Percentiles rank a stretch among this genome's conserved stretches.
These are phyloP conservation scores for Limnodromus scolopaceus DNA, from an alignment of 2,797 vertebrate genomes.

Conservation along the genomic window DNA sequence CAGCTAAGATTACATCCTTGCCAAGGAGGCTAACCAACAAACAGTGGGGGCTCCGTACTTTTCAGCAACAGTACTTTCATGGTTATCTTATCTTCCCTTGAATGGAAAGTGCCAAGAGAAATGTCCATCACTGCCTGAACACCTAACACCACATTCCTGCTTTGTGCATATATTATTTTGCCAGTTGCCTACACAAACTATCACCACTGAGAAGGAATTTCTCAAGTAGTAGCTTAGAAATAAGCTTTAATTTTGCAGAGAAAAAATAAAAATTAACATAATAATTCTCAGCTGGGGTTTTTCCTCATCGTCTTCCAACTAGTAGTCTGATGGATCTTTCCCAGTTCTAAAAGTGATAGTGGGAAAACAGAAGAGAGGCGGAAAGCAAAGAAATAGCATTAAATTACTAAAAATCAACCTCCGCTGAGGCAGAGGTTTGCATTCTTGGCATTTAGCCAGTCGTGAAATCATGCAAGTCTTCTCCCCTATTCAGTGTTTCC, in stretches of 20 bases:
- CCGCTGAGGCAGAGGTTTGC: neutral
- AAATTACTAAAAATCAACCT: neutral
- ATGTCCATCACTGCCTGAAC: neutral
- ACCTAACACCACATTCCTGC: neutral
- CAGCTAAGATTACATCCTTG: neutral
- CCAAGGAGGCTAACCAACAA: neutral
- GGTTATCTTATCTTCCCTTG: neutral
- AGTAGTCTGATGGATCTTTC: neutral
- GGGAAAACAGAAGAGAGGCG: neutral
- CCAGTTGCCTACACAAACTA: neutral
- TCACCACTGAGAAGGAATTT: neutral
- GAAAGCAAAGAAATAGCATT: neutral
- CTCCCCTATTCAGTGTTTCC: constrained; percentile 9
- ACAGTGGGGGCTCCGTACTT: neutral
- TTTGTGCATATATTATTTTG: neutral
- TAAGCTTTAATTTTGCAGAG: neutral
- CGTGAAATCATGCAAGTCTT: neutral
- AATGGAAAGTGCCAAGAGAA: neutral
- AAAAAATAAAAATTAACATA: neutral
- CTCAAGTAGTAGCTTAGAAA: neutral
- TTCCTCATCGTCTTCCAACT: neutral
- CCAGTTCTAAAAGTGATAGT: neutral
- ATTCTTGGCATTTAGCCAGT: neutral
- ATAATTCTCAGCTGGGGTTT: neutral
- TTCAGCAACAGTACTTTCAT: neutral